Evolutionary conservation across 2,888 invertebrate species (phyloP).

Genomic region (Pteria penguin): DNA sequence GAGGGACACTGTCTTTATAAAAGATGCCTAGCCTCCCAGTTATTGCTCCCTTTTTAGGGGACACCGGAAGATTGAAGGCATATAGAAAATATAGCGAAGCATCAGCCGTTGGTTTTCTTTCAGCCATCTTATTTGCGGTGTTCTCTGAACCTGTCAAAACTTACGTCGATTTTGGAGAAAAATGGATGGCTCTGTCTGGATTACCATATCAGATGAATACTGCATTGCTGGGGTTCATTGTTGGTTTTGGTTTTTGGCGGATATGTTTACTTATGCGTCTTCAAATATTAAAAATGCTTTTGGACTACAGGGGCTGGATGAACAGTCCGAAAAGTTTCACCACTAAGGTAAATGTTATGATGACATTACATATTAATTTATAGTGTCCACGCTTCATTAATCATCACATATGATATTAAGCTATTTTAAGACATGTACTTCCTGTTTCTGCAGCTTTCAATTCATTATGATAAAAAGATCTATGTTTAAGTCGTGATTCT

Average conservation of each 20-base stretch:
- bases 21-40: constrained; percentile 41
- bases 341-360: constrained; percentile 65
- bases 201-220: constrained; percentile 65
- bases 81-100: constrained; percentile 65
- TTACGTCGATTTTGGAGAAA: constrained; percentile 62
- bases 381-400: no score
- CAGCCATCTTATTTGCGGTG: constrained; percentile 60
- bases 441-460: no score
- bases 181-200: constrained; percentile 64
- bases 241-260: constrained; percentile 58
- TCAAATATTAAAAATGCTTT: constrained; percentile 59
- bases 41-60: constrained; percentile 42
- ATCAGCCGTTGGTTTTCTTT: constrained; percentile 61
- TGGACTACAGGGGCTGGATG: constrained; percentile 63
- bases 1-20: no score
- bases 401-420: no score
- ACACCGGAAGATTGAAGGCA: constrained; percentile 51
- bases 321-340: constrained; percentile 59
- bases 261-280: constrained; percentile 56
- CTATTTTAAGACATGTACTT: no score
- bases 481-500: no score
- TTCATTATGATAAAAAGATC: no score
- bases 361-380: no score
- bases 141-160: constrained; percentile 59
- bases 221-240: constrained; percentile 61